Base-by-base conservation (phyloP, 2,797 vertebrate species). In the Selene dorsalis region DNA sequence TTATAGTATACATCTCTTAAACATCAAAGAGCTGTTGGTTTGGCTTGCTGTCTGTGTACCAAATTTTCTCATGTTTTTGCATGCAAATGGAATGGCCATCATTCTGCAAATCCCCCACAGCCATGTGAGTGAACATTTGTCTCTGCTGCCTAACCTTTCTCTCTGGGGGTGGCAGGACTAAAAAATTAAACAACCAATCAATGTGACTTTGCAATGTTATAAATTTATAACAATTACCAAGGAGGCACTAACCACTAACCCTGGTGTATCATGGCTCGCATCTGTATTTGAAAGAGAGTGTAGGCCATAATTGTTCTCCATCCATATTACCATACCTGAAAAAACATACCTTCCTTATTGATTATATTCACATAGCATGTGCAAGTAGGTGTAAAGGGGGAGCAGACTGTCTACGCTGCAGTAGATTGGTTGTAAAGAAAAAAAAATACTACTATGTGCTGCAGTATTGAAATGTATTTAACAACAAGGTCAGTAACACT, bases 101-200 rank as follows among this genome's bases (percentile, higher is more conserved):
- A 9, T 12, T 56, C 24, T 62, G 24, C 50, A 66, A 75, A 63
- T 73, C 38, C 58, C 47, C 6, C 17, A 43, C 35, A 75, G 52
- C 74, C 77, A 68, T 59, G 59, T 50, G 69, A 28, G 76, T 69
- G 48, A 79, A 74, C 9, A 16, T 59, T 47, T 65, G 61, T 75
- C 39, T 66, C 26, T 45, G 22, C 52, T 69, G 32, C 72, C 48
- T 43, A 35, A 50, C n/a, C 17, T 41, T n/a, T 56, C 17, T 52
- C 50, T 69, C 39, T 45, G 30, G 41, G 68, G 38, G 9, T 24
- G 41, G 14, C 56, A 55, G 30, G 13, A 59, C 26, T 55, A 41
- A 61, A 32, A 32, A 64, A 68, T 62, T n/a, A 63, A 69, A 81
- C 58, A 83, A 24, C 2, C 14, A 68, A 28, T 62, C 32, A 69